These are phyloP conservation scores for Pseudopodoces humilis DNA, from an alignment of 2,113 vertebrate species.

Conservation along the genomic window DNA sequence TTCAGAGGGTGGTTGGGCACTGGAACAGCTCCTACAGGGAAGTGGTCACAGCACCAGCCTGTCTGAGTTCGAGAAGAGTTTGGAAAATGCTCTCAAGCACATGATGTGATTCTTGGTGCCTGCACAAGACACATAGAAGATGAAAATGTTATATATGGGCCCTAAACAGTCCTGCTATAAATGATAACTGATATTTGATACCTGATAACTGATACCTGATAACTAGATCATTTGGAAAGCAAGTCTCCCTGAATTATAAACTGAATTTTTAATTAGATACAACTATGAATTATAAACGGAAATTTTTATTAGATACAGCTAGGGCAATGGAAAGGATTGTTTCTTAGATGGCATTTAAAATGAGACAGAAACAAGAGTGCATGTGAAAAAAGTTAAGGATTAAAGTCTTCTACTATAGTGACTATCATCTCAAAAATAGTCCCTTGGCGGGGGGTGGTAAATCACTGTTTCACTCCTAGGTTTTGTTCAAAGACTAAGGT, in stretches of 20 bases:
- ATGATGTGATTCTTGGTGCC: neutral
- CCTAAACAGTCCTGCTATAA: neutral
- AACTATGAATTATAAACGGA: neutral
- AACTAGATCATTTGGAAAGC: neutral
- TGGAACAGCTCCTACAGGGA: neutral
- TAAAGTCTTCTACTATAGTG: neutral
- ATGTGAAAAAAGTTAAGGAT: neutral
- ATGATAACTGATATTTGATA: neutral
- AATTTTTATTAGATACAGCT: neutral
- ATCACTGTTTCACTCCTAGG: neutral
- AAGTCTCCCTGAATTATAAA: neutral
- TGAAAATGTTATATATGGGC: neutral
- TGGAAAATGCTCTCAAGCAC: neutral
- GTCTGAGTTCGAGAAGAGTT: neutral
- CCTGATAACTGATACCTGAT: neutral
- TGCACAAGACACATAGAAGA: neutral
- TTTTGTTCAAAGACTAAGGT: neutral
- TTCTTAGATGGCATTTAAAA: neutral
- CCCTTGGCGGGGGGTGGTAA: neutral
- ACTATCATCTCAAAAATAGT: neutral
- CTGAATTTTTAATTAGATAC: neutral
- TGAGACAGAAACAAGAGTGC: neutral
- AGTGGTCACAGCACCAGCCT: neutral
- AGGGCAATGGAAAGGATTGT: neutral
- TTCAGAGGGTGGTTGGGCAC: neutral